Evolutionary conservation across 1,140 invertebrate species (phyloP), one percentile per base, ranked within the genome.

Genomic region (Brachionus rubens): DNA sequence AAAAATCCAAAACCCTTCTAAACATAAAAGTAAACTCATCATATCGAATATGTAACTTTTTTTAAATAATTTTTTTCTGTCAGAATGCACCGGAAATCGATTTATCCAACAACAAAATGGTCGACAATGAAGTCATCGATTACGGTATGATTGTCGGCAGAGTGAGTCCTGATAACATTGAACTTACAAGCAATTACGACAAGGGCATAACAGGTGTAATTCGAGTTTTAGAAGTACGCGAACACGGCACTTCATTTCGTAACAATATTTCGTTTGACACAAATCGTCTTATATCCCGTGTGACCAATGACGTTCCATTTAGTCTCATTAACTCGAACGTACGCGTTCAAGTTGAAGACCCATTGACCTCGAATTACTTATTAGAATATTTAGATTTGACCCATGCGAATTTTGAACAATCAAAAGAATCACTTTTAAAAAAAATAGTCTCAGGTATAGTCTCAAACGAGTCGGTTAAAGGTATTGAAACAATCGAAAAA

Each of bases 351-450:
- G 46, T 72, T 36, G 46, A 48, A 12, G 43, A 72, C 3, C 43
- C 68, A 1, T 28, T 72, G 3, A 33, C 30, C n/a, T 43, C 68
- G n/a, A n/a, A 72, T 33, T 72, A 36, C 30, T 21, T 72, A 1
- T 19, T 54, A 36, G 68, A 72, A 40, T 21, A 40, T 33, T 72
- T 72, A 33, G 46, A 72, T 19, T 72, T 72, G 19, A 54, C 68
- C n/a, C 46, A 72, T 24, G 19, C n/a, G 14, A 72, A 54, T 14
- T 72, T 72, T 30, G 68, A 72, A 14, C 68, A 30, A 1, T 30
- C 16, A 4, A 30, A 72, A 2, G 30, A 50, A 7, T 28, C 43
- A 4, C 3, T 50, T 6, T 14, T 72, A 10, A 50, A 36, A 21
- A 72, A 50, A 50, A 24, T 72, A 16, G n/a, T 50, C 19, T 10